phyloP scores from a whole-genome alignment of 2,888 invertebrate genomes.

The Hydroisotoma schaefferi region DNA sequence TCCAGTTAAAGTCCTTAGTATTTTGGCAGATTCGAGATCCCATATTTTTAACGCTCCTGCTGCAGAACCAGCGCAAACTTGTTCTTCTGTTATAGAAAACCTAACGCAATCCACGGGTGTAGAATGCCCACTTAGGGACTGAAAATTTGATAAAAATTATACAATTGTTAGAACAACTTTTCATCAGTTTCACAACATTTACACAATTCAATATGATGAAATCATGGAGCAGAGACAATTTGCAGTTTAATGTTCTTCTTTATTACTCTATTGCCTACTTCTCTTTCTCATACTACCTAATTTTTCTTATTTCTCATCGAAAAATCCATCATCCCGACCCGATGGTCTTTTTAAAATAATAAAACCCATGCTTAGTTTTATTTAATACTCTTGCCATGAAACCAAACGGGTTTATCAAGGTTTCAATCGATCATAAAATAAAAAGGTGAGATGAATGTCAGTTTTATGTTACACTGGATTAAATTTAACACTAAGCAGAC shows the following conservation, averaged over 20 bases:
- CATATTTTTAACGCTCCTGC: slow-evolving; percentile 92
- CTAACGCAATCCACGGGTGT: slow-evolving; percentile 91
- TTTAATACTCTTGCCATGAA: too few relatives aligned
- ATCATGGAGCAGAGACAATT: background rate
- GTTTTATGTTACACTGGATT: too few relatives aligned
- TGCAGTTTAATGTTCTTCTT: background rate
- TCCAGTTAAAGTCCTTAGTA: slow-evolving; percentile 83
- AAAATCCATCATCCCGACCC: too few relatives aligned
- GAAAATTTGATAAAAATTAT: slow-evolving; percentile 49
- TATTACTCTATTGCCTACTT: too few relatives aligned
- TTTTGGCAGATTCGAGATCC: slow-evolving; percentile 91
- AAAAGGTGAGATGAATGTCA: too few relatives aligned
- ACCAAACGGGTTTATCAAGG: too few relatives aligned
- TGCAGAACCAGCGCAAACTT: slow-evolving; percentile 90
- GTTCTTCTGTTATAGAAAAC: slow-evolving; percentile 90
- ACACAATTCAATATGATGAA: background rate
- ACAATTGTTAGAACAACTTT: background rate
- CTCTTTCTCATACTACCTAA: too few relatives aligned
- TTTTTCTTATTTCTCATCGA: too few relatives aligned
- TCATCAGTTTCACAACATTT: background rate
- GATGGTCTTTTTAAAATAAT: too few relatives aligned
- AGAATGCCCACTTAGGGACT: slow-evolving; percentile 90
- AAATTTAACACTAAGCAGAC: too few relatives aligned
- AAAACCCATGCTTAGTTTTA: too few relatives aligned
- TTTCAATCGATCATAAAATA: too few relatives aligned